phyloP scores from a whole-genome alignment of 1,140 invertebrate species.

The Meteorus sp. region DNA sequence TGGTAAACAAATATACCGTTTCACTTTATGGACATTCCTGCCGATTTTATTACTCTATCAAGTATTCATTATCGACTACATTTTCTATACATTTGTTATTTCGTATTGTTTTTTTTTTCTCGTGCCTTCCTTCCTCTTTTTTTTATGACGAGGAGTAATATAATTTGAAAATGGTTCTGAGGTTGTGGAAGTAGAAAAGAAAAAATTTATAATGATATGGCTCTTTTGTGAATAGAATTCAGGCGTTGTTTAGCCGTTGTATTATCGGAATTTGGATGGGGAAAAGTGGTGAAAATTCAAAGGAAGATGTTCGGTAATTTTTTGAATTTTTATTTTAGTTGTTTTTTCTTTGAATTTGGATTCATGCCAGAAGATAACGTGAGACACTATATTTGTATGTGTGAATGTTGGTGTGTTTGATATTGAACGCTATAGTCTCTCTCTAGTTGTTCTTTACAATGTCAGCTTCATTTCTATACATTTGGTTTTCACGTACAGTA shows the following conservation, averaged over 20 bases:
- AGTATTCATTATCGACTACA: conserved; percentile 36
- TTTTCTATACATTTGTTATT: conserved; percentile 21
- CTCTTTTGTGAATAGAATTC: background rate
- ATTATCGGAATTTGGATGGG: background rate
- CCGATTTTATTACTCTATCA: conserved; percentile 35
- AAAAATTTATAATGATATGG: no score
- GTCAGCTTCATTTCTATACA: no score
- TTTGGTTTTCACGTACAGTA: no score
- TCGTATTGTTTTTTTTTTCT: background rate
- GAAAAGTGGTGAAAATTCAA: background rate
- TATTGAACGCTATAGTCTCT: no score
- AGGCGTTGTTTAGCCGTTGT: background rate
- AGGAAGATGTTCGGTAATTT: background rate
- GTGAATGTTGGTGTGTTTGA: no score
- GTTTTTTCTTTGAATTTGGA: no score
- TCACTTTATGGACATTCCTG: conserved; percentile 35
- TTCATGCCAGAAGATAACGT: no score
- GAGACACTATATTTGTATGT: no score
- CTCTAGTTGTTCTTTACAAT: no score
- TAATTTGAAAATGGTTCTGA: no score
- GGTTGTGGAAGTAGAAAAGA: background rate
- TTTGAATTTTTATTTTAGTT: conserved; percentile 1
- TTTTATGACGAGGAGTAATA: no score
- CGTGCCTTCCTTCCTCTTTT: no score
- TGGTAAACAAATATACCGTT: conserved; percentile 39